Evolutionary conservation across 2,797 vertebrate species (phyloP), one percentile per base, ranked within the genome.

Genomic region (Cryptoblepharus egeriae): DNA sequence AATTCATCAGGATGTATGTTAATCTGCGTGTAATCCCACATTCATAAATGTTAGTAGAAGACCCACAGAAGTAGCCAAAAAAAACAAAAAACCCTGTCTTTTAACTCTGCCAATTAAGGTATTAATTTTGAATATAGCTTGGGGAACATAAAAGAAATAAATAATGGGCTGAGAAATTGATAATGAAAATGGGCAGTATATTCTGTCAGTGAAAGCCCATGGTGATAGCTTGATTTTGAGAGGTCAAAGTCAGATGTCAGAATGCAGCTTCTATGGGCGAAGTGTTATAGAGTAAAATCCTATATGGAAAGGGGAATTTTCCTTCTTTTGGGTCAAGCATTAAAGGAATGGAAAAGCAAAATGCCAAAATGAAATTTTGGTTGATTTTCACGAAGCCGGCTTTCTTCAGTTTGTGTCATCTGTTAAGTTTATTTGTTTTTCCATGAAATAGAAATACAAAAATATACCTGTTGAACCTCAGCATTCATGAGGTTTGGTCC

Each of bases 361-460:
- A 32, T 20, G 32, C 32, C 18, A 67, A 67, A 35, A 32, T 4
- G 5, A 9, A 20, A 4, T 13, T 80, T 18, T 52, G 13, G 58
- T 0, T 28, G 2, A 22, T 70, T 83, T 86, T 70, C 8, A 76
- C 64, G 1, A 70, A 73, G 80, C 28, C 32, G 1, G 4, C 2
- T 42, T 70, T 57, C 1, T 39, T 65, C 28, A 0, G 0, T 42
- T 74, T 72, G 1, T 37, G 20, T 60, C n/a, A 3, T 6, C 52
- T 81, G 63, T 74, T 16, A 1, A 49, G 87, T 83, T 15, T 0
- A 78, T 73, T 78, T 12, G 1, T 2, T 0, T 83, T 20, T 1
- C 30, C 4, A 35, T 67, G 64, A 18, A 35, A 35, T 2, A 3
- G 32, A 35, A 35, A 35, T 5, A 67, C 64, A 2, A 67, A 15